Evolutionary conservation across 2,797 vertebrate genomes (phyloP).

Genomic region (Diplodus puntazzo): DNA sequence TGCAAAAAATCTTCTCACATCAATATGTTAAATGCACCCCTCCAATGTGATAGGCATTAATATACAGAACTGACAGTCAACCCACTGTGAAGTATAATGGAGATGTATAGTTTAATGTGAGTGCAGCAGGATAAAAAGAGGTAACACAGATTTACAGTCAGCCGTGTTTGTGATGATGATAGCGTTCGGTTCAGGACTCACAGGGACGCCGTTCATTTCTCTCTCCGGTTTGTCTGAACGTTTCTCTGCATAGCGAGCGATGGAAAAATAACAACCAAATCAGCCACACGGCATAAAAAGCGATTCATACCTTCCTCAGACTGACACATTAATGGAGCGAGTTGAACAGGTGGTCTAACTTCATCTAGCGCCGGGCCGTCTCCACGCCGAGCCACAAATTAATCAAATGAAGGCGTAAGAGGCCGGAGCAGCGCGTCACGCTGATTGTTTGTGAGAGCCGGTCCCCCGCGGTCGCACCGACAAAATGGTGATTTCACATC

Average conservation of each 20-base stretch:
- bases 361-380: constrained; percentile 30
- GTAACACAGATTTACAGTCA: background rate
- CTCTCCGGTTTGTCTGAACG: background rate
- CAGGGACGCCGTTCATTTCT: constrained; percentile 4
- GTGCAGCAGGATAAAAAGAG: background rate
- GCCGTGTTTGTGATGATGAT: constrained; percentile 1
- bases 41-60: too few species aligned
- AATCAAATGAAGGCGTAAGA: constrained; percentile 32
- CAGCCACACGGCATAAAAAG: constrained; percentile 14
- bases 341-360: constrained; percentile 40
- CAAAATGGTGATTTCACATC: constrained; percentile 31
- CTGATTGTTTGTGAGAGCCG: constrained; percentile 43
- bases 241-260: constrained; percentile 8
- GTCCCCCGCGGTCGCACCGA: background rate
- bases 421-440: constrained; percentile 1
- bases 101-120: background rate
- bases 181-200: background rate
- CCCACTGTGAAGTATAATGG: background rate
- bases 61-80: too few species aligned
- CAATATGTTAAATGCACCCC: too few species aligned
- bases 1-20: too few species aligned
- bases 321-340: constrained; percentile 26
- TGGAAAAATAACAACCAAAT: constrained; percentile 33
- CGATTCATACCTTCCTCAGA: constrained; percentile 21
- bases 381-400: constrained; percentile 5